Base-by-base conservation (phyloP, 2,888 invertebrate genomes). In the Agriopis marginaria region DNA sequence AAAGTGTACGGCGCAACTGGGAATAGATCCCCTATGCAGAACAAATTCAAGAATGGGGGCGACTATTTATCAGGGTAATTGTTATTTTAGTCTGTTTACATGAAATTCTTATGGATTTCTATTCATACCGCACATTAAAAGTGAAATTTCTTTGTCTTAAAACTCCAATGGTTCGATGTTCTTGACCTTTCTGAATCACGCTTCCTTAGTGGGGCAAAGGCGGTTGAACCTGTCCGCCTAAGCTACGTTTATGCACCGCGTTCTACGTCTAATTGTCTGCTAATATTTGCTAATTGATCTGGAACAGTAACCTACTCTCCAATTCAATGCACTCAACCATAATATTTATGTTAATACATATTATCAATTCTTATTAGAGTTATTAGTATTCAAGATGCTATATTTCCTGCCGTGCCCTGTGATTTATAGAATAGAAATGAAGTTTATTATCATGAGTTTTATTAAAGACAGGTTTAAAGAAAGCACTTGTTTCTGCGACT, bases 1-100 rank as follows among this genome's bases (percentile, higher is more conserved):
- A 96, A 96, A 84, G 97, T 97, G 58, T 97, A 97, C 88, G 97
- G 97, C 60, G 95, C 97, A 62, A 97, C 96, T 60, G 96, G 96
- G 74, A 96, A 96, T 87, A 95, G 96, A 80, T 96, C 96, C 75
- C 96, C 97, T 80, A 93, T 96, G 82, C 90, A 92, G 82, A 92
- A 89, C 77, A 93, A 92, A 90, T 89, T 86, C 72, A 92, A 90
- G 83, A 92, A 91, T 88, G 91, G 91, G 77, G 86, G 79, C 68
- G 93, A 94, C 77, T 94, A 86, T 82, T 74, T 92, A 73, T 79
- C 93, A 74, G 89, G 92, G 93, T 92, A 84, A 78, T 69, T 64
- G 39, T 71, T 70, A 68, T 73, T 76, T 39, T 45, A 49, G 11
- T 44, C 12, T 51, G 39, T 39, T 62, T 51, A 40, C 56, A 17